Base-by-base conservation (phyloP, 2,888 invertebrate genomes). In the Tetragonisca angustula region DNA sequence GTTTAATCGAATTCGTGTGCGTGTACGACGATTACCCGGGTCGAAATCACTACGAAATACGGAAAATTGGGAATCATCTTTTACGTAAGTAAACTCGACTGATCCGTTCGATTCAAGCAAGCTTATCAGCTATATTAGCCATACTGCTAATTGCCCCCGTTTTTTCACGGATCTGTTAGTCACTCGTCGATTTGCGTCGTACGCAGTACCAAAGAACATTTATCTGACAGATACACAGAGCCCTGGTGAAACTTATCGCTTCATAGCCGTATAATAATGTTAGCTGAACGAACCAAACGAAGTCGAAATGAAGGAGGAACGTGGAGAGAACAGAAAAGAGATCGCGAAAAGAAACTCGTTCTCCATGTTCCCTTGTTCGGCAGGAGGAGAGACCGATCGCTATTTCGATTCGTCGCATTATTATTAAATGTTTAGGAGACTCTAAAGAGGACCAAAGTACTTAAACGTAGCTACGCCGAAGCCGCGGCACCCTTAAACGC, bases 391-490 rank as follows among this genome's bases (percentile, higher is more conserved):
- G 65, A 67, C 64, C 67, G 82, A 67, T 67, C 68, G 67, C 67
- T 61, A 54, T 79, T 82, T 78, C 79, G 76, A 86, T 76, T 69
- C 74, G 79, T 82, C 81, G 75, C 85, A 56, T 74, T 71, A 77
- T 74, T 71, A 72, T 84, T 84, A 84, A 84, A 68, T 64, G 68
- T 87, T 84, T 87, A 80, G 84, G 85, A 87, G 80, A 89, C 88
- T 90, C 90, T 88, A 88, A 85, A 88, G 86, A 89, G 90, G 88
- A 90, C 89, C 89, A 90, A 89, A 87, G 79, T 88, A 84, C 84
- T 80, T 87, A 88, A 87, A 85, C 75, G 73, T 85, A 88, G 87
- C 85, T 87, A 88, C 69, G 74, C 80, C 79, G 75, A 76, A 52
- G 50, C 65, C 54, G 65, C 70, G 77, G 36, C 75, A 81, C 68